Evolutionary conservation across 2,888 invertebrate species (phyloP), one percentile per base, ranked within the genome.

Genomic region (Pecten maximus): DNA sequence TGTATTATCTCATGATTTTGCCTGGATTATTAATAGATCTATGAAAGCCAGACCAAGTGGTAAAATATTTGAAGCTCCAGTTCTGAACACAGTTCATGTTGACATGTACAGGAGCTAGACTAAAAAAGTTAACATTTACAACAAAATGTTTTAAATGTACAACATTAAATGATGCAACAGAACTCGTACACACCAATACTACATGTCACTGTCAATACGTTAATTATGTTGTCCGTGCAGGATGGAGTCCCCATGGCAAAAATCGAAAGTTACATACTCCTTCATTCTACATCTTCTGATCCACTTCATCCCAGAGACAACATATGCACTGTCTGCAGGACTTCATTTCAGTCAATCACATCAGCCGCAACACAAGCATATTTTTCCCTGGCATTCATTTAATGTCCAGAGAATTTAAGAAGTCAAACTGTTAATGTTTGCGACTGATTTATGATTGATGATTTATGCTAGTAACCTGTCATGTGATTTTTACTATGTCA

Each of bases 91-190:
- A 74, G 74, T 74, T 74, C 28, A 28, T 74, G 28, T 74, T 74
- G 74, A 28, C 35, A 35, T 74, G 74, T 28, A 28, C 74, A 28
- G 74, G 74, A 74, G 74, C 35, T 74, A 35, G 50, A 54, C 12
- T 54, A 54, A 54, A 54, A 28, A 74, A n/a, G n/a, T n/a, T 74
- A 23, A 74, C 74, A 74, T 74, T 35, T 74, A 74, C 74, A 74
- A 74, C 74, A 74, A 28, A 35, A 28, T 35, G 10, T 74, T 74
- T 74, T 28, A 28, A 74, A 74, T 74, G 74, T 74, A 74, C 74
- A 74, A 74, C 74, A 74, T 35, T 28, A 28, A 74, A 10, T 74
- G 54, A 54, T 54, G 54, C 23, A 54, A 54, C 74, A 74, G 28
- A 35, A 74, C 74, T 74, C 35, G 28, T 74, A 74, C 28, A 74